Evolutionary conservation across 2,113 vertebrate species (phyloP), one percentile per base, ranked within the genome.

Genomic region (Apaloderma vittatum): DNA sequence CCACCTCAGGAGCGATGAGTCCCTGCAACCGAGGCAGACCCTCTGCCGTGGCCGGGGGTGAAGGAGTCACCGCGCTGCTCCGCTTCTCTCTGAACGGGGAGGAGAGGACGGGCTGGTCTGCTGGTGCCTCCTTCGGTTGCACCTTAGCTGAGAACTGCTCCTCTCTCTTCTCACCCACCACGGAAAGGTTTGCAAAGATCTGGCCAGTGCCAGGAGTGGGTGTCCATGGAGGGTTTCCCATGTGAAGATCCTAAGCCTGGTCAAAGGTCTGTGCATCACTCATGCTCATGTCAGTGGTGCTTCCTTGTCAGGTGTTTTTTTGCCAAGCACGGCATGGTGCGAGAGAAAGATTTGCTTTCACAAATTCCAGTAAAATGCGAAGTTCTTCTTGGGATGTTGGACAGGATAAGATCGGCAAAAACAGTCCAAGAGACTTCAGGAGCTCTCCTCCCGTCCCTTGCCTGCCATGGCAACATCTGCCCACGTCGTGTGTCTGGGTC

Each of bases 401-500:
- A 18, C 21, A 36, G 57, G 17, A 36, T 5, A 55, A 34, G 15
- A 36, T 12, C 30, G 36, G 23, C 3, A 3, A 58, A 74, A 55
- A 7, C 22, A 73, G 19, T 5, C 43, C 36, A 26, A 43, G 59
- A 18, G 11, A 36, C 37, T 40, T 67, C 32, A 63, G 43, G 62
- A 91, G 8, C 12, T 74, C 17, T 67, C 13, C 43, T 78, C 9
- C 32, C 51, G 14, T 10, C 36, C 59, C 30, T 55, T 22, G 75
- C 23, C 45, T 72, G 12, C 45, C n/a, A 1, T 17, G 23, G 45
- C 52, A 51, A 21, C 57, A 36, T 46, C 49, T 76, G 30, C n/a
- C 36, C 0, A 0, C 3, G 4, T 17, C 9, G 22, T 6, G 24
- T 17, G n/a, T 12, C 66, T 37, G 57, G 29, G 6, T 34, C 37